Evolutionary conservation across 1,140 invertebrate genomes (phyloP), one percentile per base, ranked within the genome.

Genomic region (Drosophila teissieri): DNA sequence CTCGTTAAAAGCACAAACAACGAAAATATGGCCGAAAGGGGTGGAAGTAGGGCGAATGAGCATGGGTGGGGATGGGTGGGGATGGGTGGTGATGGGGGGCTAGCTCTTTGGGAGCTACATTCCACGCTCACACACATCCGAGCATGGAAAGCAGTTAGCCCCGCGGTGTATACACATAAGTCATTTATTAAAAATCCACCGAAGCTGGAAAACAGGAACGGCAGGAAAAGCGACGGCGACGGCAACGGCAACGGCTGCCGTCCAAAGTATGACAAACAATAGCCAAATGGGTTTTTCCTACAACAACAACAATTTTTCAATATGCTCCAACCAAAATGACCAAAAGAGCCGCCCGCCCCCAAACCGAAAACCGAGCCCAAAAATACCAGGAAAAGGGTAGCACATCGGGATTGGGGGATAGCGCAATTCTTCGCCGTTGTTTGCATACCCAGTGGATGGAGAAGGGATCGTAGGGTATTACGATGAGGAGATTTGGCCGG

Each of bases 261-360:
- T 39, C 73, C 77, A 82, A 75, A 88, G 79, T 86, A 86, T 86
- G 82, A 86, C 82, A 86, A 86, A 86, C 82, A 86, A 88, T 86
- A 88, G 83, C 82, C 82, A 86, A 86, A 86, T 86, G 82, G 82
- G 78, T 88, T 86, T 86, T 82, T 88, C 83, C 82, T 76, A 76
- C 82, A 86, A 86, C 82, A 86, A 86, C 82, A 86, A 86, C 83
- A 86, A 88, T 83, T 86, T 86, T 86, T 86, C 83, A 86, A 86
- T 86, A 88, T 86, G 83, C 74, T 86, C 42, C 60, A 24, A 37
- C 60, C 69, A 82, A 88, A 85, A 81, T 82, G 78, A 73, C 83
- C 82, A 78, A 88, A 84, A 75, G 75, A 80, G 61, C 53, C 31
- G 8, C 44, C 53, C 31, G 8, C 44, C 19, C 27, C 34, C 60